Evolutionary conservation across 2,797 vertebrate species (phyloP).

Genomic region (Fundulus diaphanus): DNA sequence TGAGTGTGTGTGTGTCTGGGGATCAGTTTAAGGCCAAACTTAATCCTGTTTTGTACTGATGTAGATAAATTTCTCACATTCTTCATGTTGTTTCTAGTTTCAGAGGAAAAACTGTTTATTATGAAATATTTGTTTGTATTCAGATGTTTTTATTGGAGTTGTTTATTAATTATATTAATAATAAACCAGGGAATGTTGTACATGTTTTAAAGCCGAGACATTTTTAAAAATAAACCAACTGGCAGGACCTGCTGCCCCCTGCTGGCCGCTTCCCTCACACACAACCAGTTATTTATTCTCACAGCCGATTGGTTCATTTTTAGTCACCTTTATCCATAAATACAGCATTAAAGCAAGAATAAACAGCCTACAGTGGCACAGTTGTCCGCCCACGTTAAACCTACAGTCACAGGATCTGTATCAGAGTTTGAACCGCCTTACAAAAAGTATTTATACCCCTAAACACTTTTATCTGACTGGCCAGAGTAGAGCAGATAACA

Average conservation of each 20-base stretch:
- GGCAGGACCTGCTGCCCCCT: background rate
- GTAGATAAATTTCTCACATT: conserved; percentile 64
- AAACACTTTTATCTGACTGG: no score
- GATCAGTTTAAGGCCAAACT: conserved; percentile 77
- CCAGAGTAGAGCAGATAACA: no score
- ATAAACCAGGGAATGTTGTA: conserved; percentile 81
- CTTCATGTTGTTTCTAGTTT: conserved; percentile 52
- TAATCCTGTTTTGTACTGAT: conserved; percentile 66
- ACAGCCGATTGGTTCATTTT: background rate
- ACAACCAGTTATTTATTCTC: background rate
- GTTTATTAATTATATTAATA: conserved; percentile 26
- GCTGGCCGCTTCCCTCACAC: background rate
- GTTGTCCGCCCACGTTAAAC: background rate
- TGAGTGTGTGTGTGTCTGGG: conserved; percentile 28
- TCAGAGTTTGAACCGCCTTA: background rate
- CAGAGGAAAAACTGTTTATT: conserved; percentile 36
- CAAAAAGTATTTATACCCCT: background rate
- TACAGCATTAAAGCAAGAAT: background rate
- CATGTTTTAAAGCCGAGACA: conserved; percentile 71
- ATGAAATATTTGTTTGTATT: conserved; percentile 52
- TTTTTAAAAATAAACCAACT: conserved; percentile 79
- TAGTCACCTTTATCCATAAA: background rate
- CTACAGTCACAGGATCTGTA: background rate
- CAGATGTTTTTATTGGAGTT: conserved; percentile 57
- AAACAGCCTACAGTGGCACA: background rate